Base-by-base conservation (phyloP, 2,888 invertebrate genomes). In the Thalpophila matura region DNA sequence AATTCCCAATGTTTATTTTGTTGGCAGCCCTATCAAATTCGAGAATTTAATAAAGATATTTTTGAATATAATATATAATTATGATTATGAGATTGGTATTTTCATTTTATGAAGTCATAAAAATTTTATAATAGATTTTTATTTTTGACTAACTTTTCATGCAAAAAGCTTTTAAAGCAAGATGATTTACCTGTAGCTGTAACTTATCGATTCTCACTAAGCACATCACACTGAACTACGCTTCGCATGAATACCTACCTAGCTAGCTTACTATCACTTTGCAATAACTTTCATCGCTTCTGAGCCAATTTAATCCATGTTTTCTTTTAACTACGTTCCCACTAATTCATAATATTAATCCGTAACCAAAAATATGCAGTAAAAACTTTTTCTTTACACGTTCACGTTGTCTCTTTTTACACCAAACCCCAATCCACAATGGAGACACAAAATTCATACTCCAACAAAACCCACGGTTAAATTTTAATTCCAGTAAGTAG, bases 401-500 rank as follows among this genome's bases (percentile, higher is more conserved):
- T 46, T 27, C 20, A 72, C 6, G 31, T 58, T 69, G 55, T 46
- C 40, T 33, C 59, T 24, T 27, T 29, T 2, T 4, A 14, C 3
- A 22, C 37, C 16, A 42, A 37, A 29, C 20, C 54, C 18, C 43
- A 38, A 54, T 33, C n/a, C 63, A 54, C 62, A 71, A 67, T 46
- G 20, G 49, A 9, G 24, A 14, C 18, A 56, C 43, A 59, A 65
- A 63, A 60, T 55, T 64, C 49, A 55, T 62, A 57, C 49, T 54
- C 27, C 43, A 56, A 66, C 53, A 54, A 55, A 63, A 53, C 20
- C 42, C 14, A 42, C 61, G 61, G 60, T 62, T 22, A 54, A 68
- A 66, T 79, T 81, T 79, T 80, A 80, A 80, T 81, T 78, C 14
- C 70, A 64, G 74, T 70, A 77, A 79, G 77, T 76, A 67, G 59